Percentiles rank a stretch among this genome's conserved stretches.
Evolutionary conservation across 2,797 vertebrate genomes (phyloP).

Genomic region (Halcyon smyrnensis): DNA sequence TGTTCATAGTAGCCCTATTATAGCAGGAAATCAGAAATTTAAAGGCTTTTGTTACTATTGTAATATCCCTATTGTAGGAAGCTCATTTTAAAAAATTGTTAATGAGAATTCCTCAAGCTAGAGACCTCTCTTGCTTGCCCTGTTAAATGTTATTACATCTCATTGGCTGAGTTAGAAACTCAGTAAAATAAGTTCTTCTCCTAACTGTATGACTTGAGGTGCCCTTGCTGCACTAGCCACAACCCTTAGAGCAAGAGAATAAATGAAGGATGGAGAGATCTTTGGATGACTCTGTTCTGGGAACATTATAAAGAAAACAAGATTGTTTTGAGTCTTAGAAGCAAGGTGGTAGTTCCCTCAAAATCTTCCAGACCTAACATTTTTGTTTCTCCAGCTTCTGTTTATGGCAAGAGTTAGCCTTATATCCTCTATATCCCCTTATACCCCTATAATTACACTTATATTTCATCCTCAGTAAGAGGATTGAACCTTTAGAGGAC

Average conservation of each 20-base stretch:
- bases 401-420: neutral
- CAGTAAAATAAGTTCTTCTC: neutral
- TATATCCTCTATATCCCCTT: neutral
- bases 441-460: neutral
- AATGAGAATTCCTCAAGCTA: neutral
- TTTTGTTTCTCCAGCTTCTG: neutral
- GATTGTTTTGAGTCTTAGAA: neutral
- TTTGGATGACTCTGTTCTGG: neutral
- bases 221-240: neutral
- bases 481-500: neutral
- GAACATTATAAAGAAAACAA: neutral
- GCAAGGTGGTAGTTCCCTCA: neutral
- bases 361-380: neutral
- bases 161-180: neutral
- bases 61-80: neutral
- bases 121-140: neutral
- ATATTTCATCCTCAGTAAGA: neutral
- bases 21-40: neutral
- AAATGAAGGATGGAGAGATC: neutral
- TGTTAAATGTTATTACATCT: neutral
- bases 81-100: neutral
- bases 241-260: neutral
- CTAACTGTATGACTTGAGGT: neutral
- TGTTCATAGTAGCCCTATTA: neutral
- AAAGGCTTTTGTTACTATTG: neutral